Conservation (phyloP, 2,113 vertebrate genomes). For the Spizaetus ornatus region DNA sequence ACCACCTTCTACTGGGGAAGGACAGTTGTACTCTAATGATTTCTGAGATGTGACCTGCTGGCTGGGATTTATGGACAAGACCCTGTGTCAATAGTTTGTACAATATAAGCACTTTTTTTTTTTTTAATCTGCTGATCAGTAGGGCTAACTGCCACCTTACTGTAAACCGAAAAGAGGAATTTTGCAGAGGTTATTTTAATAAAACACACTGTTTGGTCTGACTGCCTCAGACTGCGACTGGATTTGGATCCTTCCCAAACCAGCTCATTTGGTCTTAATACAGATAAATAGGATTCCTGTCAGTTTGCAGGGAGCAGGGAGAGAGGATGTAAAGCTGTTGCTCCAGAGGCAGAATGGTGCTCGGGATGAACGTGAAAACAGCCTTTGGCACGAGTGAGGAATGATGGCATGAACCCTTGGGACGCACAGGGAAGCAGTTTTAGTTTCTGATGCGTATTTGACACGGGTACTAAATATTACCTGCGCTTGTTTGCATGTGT, state of each 20-base stretch:
- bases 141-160: neutral
- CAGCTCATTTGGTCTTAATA: conserved; percentile 31
- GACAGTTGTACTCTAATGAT: neutral
- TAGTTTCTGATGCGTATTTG: neutral
- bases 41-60: neutral
- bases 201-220: neutral
- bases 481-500: neutral
- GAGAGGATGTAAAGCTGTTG: neutral
- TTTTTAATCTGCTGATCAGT: neutral
- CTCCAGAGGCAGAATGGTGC: neutral
- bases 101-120: neutral
- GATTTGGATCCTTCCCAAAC: conserved; percentile 22
- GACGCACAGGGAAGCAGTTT: neutral
- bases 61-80: neutral
- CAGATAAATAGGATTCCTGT: conserved; percentile 27
- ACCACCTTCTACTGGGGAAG: neutral
- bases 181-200: neutral
- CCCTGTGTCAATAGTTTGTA: neutral
- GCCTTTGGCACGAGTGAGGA: neutral
- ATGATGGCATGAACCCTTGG: neutral
- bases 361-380: neutral
- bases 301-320: neutral
- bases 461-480: neutral
- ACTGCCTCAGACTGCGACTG: neutral
- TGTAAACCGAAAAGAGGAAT: neutral